A percentile compares a stretch with the other conserved stretches of the same genome.
Conservation (phyloP, 2,113 vertebrate genomes). For the Pogonocichla stellata region DNA sequence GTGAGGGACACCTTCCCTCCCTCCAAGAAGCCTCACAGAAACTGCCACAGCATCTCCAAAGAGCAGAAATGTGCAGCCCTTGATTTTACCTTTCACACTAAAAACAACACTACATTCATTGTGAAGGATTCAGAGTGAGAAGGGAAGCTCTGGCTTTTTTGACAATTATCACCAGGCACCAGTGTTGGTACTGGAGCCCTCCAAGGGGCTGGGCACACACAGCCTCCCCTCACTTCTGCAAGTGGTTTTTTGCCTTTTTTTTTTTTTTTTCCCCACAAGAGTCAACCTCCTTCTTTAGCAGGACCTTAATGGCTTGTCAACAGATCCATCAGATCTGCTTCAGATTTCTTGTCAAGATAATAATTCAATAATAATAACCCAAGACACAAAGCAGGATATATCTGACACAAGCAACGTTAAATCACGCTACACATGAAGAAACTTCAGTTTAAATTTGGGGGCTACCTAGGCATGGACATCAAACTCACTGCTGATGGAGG, state of each 20-base stretch:
- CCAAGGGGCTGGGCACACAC: neutral
- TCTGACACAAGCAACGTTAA: neutral
- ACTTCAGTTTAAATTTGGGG: neutral
- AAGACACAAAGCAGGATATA: neutral
- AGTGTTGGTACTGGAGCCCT: neutral
- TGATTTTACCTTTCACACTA: neutral
- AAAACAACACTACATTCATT: neutral
- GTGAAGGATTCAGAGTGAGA: neutral
- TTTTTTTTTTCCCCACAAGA: neutral
- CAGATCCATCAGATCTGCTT: neutral
- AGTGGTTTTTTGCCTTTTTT: neutral
- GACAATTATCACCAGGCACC: neutral
- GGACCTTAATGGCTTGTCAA: neutral
- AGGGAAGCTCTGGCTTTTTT: neutral
- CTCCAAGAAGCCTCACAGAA: neutral
- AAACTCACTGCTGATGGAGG: neutral
- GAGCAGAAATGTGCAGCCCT: neutral
- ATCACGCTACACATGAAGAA: rapidly evolving
- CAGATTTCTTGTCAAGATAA: neutral
- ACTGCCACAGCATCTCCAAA: neutral
- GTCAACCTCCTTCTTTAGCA: neutral
- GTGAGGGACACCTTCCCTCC: neutral
- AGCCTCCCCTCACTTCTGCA: neutral
- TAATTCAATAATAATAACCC: neutral
- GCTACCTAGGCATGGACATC: neutral